A percentile compares a stretch with the other conserved stretches of the same genome.
Evolutionary conservation across 2,113 vertebrate species (phyloP).

Genomic region (Carollia perspicillata): DNA sequence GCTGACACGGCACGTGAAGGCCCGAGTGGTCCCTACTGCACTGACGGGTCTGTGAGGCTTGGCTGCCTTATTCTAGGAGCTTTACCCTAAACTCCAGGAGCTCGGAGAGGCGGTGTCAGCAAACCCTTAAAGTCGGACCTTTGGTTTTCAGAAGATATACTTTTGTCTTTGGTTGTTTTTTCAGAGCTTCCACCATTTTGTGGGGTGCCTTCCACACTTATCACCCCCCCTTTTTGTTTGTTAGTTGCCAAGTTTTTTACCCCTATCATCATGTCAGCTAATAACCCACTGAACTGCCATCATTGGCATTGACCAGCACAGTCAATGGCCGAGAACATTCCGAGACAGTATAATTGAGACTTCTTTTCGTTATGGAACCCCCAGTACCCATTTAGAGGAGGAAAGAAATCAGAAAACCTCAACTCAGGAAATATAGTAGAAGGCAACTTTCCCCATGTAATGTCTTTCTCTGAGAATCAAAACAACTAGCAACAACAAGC

Average conservation of each 20-base stretch:
- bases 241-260: neutral
- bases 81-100: neutral
- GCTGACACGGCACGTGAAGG: neutral
- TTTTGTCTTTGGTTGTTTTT: conserved; percentile 66
- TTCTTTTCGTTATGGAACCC: neutral
- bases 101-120: neutral
- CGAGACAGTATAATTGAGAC: neutral
- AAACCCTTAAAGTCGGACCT: neutral
- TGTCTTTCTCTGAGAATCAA: neutral
- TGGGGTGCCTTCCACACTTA: neutral
- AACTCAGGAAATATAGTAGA: neutral
- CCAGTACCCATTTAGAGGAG: neutral
- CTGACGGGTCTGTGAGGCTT: neutral
- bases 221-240: neutral
- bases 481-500: conserved; percentile 24
- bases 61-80: conserved; percentile 6
- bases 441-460: neutral
- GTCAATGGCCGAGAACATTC: neutral
- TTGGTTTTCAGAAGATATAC: conserved; percentile 12
- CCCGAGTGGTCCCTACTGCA: neutral
- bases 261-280: neutral
- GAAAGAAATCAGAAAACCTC: neutral
- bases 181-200: neutral
- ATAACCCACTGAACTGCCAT: neutral
- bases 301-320: too few species aligned